Base-by-base conservation (phyloP, 2,797 vertebrate species). In the Mareca strepera region DNA sequence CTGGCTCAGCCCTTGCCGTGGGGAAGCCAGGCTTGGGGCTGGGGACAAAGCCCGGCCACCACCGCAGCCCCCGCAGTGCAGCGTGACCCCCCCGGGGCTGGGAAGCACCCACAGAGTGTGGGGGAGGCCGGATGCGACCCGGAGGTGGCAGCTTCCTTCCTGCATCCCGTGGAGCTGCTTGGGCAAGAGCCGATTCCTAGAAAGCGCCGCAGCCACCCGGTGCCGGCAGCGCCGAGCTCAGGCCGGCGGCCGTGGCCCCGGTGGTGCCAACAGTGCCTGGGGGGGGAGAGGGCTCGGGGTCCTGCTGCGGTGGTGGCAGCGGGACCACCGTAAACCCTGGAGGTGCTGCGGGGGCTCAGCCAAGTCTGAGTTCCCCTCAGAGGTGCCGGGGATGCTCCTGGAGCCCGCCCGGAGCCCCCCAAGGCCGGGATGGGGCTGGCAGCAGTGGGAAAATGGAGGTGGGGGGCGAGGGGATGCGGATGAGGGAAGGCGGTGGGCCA, bases 181-280 rank as follows among this genome's bases (percentile, higher is more conserved):
- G 74, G 59, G 88, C 82, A 93, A 95, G 59, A 85, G 72, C 39
- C 2, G 50, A 78, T 96, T 97, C 95, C 90, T 97, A 83, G 95
- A 97, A 96, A 96, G 96, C 84, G 28, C 28, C 39, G 2, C 78
- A 63, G 48, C 56, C 1, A 6, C 60, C 26, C 0, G 12, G n/a
- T 0, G 4, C 52, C 56, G 18, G 50, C 50, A 63, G 21, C 0
- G 1, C 63, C n/a, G 3, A 2, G 39, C 22, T 1, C 6, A 28
- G 64, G 50, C 62, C 22, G 10, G 29, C 41, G n/a, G 55, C 63
- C 5, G 21, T 68, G 11, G 46, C 9, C 14, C 29, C 6, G 2
- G 52, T 10, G 13, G 3, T 1, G 5, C 20, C 4, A 0, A 28
- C 62, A 10, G 12, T 2, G 25, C 46, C 1, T 39, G 2, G 50